Percentiles rank a stretch among this genome's conserved stretches.
Conservation (phyloP, 2,113 vertebrate species). For the Aix galericulata region DNA sequence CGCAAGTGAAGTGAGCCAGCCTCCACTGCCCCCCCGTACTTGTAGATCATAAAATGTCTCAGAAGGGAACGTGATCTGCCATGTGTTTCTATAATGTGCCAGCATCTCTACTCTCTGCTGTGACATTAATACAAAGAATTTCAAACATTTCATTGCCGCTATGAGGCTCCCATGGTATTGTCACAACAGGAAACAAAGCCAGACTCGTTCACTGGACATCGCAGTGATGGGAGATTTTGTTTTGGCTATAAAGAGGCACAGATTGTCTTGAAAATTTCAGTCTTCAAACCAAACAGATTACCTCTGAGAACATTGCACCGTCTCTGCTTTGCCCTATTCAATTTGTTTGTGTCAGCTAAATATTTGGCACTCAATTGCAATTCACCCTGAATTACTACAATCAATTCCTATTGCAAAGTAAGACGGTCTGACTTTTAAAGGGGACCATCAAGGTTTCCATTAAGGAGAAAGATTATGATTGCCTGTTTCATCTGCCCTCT, state of each 20-base stretch:
- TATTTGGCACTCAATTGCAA: conserved; percentile 72
- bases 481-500: conserved; percentile 67
- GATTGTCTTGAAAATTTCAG: neutral
- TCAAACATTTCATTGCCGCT: rapidly evolving
- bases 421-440: conserved; percentile 78
- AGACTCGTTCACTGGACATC: neutral
- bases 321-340: conserved; percentile 54
- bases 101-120: neutral
- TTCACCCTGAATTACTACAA: conserved; percentile 87
- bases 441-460: conserved; percentile 84
- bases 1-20: neutral
- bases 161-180: rapidly evolving
- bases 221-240: neutral
- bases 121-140: rapidly evolving
- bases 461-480: conserved; percentile 83
- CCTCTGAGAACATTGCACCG: conserved; percentile 13
- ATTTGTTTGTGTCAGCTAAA: conserved; percentile 79
- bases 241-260: neutral
- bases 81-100: rapidly evolving
- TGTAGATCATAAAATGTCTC: neutral
- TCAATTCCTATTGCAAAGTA: conserved; percentile 87
- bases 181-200: neutral
- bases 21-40: too few relatives aligned
- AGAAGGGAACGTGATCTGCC: too few relatives aligned
- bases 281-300: conserved; percentile 28